phyloP scores from a whole-genome alignment of 2,113 vertebrate species.

The Suncus etruscus region DNA sequence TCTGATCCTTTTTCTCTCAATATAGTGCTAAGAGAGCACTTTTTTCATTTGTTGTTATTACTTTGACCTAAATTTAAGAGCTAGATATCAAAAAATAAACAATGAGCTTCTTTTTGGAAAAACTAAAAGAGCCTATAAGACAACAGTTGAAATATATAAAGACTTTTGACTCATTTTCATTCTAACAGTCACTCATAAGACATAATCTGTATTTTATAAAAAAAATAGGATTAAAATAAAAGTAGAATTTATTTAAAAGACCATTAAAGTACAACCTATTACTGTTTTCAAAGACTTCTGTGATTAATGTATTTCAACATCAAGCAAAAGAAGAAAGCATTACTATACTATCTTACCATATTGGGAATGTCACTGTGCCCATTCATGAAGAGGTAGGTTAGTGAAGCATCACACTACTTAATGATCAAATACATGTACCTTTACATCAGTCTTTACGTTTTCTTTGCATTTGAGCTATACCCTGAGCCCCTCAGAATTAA shows the following conservation, averaged over 20 bases:
- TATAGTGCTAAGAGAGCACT: neutral
- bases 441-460: neutral
- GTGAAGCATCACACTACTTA: neutral
- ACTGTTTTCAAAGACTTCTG: neutral
- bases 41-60: conserved; percentile 2
- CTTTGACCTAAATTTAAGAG: conserved; percentile 52
- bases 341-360: neutral
- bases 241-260: conserved; percentile 18
- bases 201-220: no score
- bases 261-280: neutral
- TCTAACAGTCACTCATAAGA: neutral
- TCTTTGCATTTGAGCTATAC: neutral
- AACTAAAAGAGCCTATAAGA: conserved; percentile 35
- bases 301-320: neutral
- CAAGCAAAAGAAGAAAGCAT: neutral
- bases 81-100: conserved; percentile 29
- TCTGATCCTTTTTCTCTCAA: neutral
- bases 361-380: neutral
- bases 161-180: neutral
- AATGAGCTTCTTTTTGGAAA: conserved; percentile 29
- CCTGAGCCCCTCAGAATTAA: neutral
- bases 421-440: conserved; percentile 31
- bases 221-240: conserved; percentile 7
- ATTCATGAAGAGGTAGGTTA: neutral
- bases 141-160: conserved; percentile 35